Evolutionary conservation across 2,888 invertebrate genomes (phyloP), one percentile per base, ranked within the genome.

Genomic region (Orthosia cruda): DNA sequence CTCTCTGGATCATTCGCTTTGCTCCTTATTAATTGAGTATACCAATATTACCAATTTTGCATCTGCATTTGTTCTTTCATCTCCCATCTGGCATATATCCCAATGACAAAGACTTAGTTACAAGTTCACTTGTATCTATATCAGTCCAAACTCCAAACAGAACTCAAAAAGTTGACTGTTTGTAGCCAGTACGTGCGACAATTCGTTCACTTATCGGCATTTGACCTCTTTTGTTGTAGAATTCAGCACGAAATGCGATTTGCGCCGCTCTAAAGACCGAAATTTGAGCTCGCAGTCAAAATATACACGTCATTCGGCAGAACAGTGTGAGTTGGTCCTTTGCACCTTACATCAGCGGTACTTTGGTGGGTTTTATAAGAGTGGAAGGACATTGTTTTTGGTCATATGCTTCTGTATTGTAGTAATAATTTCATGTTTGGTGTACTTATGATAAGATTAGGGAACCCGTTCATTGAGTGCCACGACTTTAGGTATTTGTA

Each of bases 171-270:
- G 68, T 54, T 68, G 57, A 32, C 61, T 72, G 77, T 87, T 74
- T 72, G 78, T 3, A 76, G 73, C 75, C 55, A 32, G 75, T 83
- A 78, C 85, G 88, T 86, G 83, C 86, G 79, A 84, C 85, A 83
- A 85, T 82, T 79, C 84, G 71, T 80, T 65, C 81, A 87, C 81
- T 89, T 89, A 91, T 89, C 88, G 89, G 84, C 71, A 86, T 88
- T 82, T 82, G 88, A 87, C 84, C 89, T 88, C 77, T 83, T 83
- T 92, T 93, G 92, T 93, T 92, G 85, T 92, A 88, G 79, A 89
- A 88, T 91, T 91, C 85, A 88, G 91, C 93, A 93, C 93, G 92
- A 91, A 93, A 91, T 87, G 77, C 90, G 89, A 92, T 92, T 93
- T 84, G 91, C 65, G 73, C 69, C 89, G 87, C 84, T 87, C 84